Base-by-base conservation (phyloP, 2,113 vertebrate species). In the Nerophis lumbriciformis region DNA sequence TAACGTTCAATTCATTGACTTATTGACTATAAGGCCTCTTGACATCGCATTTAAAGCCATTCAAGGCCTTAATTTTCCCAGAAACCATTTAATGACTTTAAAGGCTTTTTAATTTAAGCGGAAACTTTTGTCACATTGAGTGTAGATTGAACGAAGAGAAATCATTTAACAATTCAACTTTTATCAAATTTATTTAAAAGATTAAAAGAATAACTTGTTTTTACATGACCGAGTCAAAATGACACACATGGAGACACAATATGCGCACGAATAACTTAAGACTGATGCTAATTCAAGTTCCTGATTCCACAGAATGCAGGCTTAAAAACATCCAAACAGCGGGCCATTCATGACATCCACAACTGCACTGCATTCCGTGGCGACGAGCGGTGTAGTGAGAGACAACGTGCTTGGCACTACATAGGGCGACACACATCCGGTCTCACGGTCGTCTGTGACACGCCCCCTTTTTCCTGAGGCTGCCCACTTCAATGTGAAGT, bases 401-500 rank as follows among this genome's bases (percentile, higher is more conserved):
- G 69, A 80, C 75, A 66, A 75, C 73, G 82, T 82, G 66, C 76
- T 76, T 86, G 87, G 89, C 87, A 90, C 86, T 86, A 86, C 71
- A 82, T 83, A 78, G 79, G 87, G 87, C 85, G 65, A 85, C 72
- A 65, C 59, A 77, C 75, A 83, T 68, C 77, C 62, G 58, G 79
- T 88, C 87, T 90, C 83, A 81, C 67, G 81, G 83, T 82, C 77
- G 83, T 87, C 83, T 71, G 77, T 67, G 71, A 72, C 63, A 69
- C 75, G 74, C 71, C 76, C 72, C 77, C 39, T 28, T 28, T 21
- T 72, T 82, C 77, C 68, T 72, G 74, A 84, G 66, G 81, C 67
- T 57, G 77, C 87, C 89, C 89, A 90, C 90, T 91, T 91, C 90
- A 91, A 91, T 90, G 87, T 91, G 90, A 90, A 91, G 89, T 79